Evolutionary conservation across 1,140 invertebrate species (phyloP), one percentile per base, ranked within the genome.

Genomic region (Dendroctonus ponderosae): DNA sequence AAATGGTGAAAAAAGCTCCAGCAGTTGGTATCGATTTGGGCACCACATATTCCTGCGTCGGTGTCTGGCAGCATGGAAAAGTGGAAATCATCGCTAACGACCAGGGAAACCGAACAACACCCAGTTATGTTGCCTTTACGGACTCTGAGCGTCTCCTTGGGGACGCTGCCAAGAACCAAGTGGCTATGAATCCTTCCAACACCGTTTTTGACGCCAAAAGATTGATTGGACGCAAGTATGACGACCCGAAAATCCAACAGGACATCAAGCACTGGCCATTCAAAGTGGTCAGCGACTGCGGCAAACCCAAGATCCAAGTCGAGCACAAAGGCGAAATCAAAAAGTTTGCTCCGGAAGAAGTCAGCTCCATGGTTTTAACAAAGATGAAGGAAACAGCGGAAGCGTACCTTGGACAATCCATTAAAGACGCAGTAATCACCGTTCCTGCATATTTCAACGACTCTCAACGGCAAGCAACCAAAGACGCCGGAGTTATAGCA

Each of bases 91-190:
- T 26, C 26, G 26, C 26, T 3, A 26, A 97, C 78, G 94, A 96
- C 78, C 93, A 95, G 82, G 94, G 94, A 39, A 96, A 96, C 82
- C 81, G 93, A 56, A 96, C 92, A 38, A 96, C 93, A 51, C 92
- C 93, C 7, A 91, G 89, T 62, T 96, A 95, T 80, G 93, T 96
- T 48, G 93, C 92, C 3, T 89, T 94, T 78, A 91, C 87, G 5
- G 90, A 93, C 69, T 89, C 87, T 0, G 91, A 93, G 76, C 80
- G 89, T 6, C 80, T 91, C 7, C 88, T 91, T 37, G 83, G 83
- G 48, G 81, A 85, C 67, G 84, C 83, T 5, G 82, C 82, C 39
- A 67, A 83, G 85, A 75, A 81, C 59, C 85, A 86, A 71, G 83
- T 85, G 11, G 82, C 90, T 74, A 92, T 94, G 87, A 94, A 95